Conservation (phyloP, 1,140 invertebrate genomes). For the Listronotus bonariensis region DNA sequence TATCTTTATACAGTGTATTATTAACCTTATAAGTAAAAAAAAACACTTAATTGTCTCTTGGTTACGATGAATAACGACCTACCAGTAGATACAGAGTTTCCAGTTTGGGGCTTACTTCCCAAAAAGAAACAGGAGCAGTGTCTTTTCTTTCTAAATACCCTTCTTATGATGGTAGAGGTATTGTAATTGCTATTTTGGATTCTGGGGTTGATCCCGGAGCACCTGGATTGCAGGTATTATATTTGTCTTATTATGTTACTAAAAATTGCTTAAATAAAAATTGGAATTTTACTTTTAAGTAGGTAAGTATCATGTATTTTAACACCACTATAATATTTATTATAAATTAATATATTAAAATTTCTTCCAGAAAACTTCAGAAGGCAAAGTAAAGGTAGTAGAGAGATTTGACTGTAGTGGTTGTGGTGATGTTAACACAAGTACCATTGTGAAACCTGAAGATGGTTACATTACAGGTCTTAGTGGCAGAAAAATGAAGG, state of each 20-base stretch:
- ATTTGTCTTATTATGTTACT: constrained; percentile 28
- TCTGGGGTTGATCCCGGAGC: constrained; percentile 97
- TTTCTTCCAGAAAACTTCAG: constrained; percentile 73
- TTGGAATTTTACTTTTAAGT: too few species aligned
- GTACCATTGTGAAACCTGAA: constrained; percentile 74
- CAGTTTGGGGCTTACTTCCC: constrained; percentile 81
- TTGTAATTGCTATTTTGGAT: constrained; percentile 94
- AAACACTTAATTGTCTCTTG: too few species aligned
- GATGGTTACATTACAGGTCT: constrained; percentile 81
- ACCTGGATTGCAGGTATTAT: constrained; percentile 85
- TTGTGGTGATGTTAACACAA: constrained; percentile 92
- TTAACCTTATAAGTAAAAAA: too few species aligned
- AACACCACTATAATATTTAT: too few species aligned
- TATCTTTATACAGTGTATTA: too few species aligned
- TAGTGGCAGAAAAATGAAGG: constrained; percentile 86
- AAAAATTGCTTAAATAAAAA: constrained; percentile 5
- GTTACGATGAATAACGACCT: constrained; percentile 12
- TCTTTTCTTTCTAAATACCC: constrained; percentile 91
- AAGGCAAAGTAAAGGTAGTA: constrained; percentile 90
- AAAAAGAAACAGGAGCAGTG: constrained; percentile 92
- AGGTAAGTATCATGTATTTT: too few species aligned
- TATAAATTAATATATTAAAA: background rate
- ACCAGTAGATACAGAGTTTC: constrained; percentile 65
- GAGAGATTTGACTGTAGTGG: constrained; percentile 95
- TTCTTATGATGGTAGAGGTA: constrained; percentile 88